A percentile compares a stretch with the other conserved stretches of the same genome.
Evolutionary conservation across 2,113 vertebrate species (phyloP).

Genomic region (Dendrocopos noguchii): DNA sequence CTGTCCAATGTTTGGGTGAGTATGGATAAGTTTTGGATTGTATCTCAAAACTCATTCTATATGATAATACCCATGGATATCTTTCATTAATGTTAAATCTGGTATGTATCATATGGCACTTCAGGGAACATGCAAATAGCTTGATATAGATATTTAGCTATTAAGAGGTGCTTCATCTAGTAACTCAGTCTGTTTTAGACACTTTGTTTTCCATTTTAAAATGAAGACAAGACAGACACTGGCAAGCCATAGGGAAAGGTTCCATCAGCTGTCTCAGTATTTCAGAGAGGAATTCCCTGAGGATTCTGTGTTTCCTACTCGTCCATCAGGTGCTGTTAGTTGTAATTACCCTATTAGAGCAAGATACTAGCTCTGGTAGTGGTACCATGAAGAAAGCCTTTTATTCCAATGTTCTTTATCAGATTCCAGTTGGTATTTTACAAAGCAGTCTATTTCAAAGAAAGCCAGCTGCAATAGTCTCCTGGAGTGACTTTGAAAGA

Average conservation of each 20-base stretch:
- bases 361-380: background rate
- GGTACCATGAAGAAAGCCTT: background rate
- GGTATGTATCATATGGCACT: background rate
- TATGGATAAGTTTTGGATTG: background rate
- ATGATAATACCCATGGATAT: background rate
- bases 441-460: slow-evolving; percentile 1
- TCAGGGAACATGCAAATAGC: background rate
- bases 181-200: background rate
- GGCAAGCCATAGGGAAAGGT: slow-evolving; percentile 1
- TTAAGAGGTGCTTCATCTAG: background rate
- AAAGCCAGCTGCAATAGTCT: background rate
- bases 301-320: background rate
- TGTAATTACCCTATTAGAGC: slow-evolving; percentile 13
- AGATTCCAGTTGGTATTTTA: slow-evolving; percentile 26
- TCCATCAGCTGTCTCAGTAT: slow-evolving; percentile 16
- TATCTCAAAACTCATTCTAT: background rate
- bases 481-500: background rate
- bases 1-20: background rate
- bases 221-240: background rate
- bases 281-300: slow-evolving; percentile 36
- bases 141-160: background rate
- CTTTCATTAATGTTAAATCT: background rate
- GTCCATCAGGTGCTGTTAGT: background rate
- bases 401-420: background rate
- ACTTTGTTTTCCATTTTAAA: background rate